Conservation (phyloP, 1,140 invertebrate species). For the Arctopsyche grandis region DNA sequence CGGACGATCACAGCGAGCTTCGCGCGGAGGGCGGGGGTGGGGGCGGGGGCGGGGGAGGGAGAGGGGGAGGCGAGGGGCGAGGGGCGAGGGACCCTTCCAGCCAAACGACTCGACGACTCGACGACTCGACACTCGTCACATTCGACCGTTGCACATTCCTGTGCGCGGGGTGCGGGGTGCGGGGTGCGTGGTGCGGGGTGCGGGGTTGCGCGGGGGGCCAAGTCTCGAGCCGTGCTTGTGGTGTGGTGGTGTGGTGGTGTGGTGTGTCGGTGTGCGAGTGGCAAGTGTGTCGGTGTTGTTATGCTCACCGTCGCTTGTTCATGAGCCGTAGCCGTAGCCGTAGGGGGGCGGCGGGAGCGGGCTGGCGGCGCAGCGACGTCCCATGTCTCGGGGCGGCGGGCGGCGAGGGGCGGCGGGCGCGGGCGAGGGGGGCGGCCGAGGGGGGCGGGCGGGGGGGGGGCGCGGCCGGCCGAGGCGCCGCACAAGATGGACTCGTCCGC, state of each 20-base stretch:
- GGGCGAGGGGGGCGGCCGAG: background rate
- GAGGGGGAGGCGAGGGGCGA: no score
- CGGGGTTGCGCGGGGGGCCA: background rate
- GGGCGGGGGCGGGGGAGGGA: background rate
- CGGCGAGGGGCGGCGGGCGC: slow-evolving; percentile 31
- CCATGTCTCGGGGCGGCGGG: slow-evolving; percentile 35
- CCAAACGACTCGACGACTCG: no score
- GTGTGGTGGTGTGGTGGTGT: background rate
- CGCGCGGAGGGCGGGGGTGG: background rate
- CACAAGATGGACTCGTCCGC: slow-evolving; percentile 53
- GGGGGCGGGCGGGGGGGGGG: slow-evolving; percentile 33
- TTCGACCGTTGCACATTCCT: background rate
- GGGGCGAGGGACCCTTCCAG: no score
- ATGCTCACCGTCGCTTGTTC: slow-evolving; percentile 53
- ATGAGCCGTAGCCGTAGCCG: slow-evolving; percentile 54
- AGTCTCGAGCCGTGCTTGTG: background rate
- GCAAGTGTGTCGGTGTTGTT: background rate
- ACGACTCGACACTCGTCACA: no score
- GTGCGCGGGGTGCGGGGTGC: background rate
- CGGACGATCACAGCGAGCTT: no score
- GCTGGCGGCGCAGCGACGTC: slow-evolving; percentile 43
- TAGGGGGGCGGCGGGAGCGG: slow-evolving; percentile 41
- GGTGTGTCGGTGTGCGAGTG: background rate
- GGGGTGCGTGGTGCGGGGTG: background rate
- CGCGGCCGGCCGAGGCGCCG: slow-evolving; percentile 36